These are phyloP conservation scores for Orchestes rusci DNA, from an alignment of 2,888 invertebrate genomes.

Conservation along the genomic window DNA sequence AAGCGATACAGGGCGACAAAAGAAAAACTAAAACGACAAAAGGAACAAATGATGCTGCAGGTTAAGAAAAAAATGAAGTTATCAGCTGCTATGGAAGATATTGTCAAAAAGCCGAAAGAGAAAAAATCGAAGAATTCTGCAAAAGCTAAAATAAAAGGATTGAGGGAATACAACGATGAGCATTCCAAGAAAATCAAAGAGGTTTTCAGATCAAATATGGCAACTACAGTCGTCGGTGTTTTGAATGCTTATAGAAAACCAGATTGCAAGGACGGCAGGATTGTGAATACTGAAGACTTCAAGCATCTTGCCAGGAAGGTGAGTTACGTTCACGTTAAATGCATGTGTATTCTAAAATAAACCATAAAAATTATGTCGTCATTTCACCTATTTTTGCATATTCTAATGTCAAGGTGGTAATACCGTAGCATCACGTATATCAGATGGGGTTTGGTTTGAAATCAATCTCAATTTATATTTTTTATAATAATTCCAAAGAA, in stretches of 20 bases:
- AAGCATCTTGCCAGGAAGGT: conserved; percentile 93
- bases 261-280: conserved; percentile 76
- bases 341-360: background rate
- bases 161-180: conserved; percentile 44
- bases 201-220: conserved; percentile 71
- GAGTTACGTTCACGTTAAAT: conserved; percentile 26
- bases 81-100: conserved; percentile 5
- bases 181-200: conserved; percentile 72
- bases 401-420: too few relatives aligned
- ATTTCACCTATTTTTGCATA: too few relatives aligned
- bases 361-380: conserved; percentile 6
- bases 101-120: conserved; percentile 30
- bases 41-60: conserved; percentile 49
- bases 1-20: conserved; percentile 73
- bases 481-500: too few relatives aligned
- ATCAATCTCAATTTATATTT: too few relatives aligned
- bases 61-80: conserved; percentile 37
- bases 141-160: conserved; percentile 39
- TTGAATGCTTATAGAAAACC: conserved; percentile 83
- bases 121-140: conserved; percentile 32
- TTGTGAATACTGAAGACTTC: conserved; percentile 85
- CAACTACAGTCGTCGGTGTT: conserved; percentile 75
- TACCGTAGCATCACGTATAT: too few relatives aligned
- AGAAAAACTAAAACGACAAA: conserved; percentile 64
- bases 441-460: too few relatives aligned